Conservation (phyloP, 2,888 invertebrate species). For the Chesias legatella region DNA sequence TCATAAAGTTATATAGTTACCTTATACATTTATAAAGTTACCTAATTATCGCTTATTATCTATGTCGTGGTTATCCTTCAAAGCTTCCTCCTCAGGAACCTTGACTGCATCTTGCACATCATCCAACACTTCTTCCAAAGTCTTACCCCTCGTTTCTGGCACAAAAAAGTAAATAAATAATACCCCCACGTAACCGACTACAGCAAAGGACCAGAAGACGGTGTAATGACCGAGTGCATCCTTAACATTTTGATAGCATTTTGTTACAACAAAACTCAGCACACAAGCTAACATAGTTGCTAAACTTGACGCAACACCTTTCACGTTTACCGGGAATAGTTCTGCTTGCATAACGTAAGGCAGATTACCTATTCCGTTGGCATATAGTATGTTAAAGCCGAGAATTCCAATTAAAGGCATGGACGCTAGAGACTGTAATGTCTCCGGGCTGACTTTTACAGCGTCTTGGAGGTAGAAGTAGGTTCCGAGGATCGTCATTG, state of each 20-base stretch:
- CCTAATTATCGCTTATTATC: too few relatives aligned
- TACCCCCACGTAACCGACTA: constrained; percentile 76
- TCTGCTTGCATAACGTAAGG: constrained; percentile 83
- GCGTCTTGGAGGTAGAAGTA: constrained; percentile 78
- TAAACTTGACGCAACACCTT: constrained; percentile 79
- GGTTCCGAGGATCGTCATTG: constrained; percentile 68
- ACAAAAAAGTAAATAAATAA: constrained; percentile 79
- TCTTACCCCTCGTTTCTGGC: constrained; percentile 83
- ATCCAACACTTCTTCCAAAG: constrained; percentile 81
- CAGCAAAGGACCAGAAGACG: constrained; percentile 80
- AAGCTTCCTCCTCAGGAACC: constrained; percentile 41
- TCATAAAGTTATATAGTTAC: too few relatives aligned
- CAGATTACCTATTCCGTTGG: constrained; percentile 81
- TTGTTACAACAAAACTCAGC: constrained; percentile 79
- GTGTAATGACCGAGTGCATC: constrained; percentile 79
- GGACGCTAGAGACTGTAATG: constrained; percentile 59
- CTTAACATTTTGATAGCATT: constrained; percentile 80
- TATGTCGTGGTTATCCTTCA: constrained; percentile 24
- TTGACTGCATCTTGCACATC: constrained; percentile 58
- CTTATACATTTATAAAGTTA: too few relatives aligned
- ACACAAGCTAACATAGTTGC: constrained; percentile 79
- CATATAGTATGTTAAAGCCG: constrained; percentile 80
- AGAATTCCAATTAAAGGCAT: constrained; percentile 78
- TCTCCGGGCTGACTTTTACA: constrained; percentile 50
- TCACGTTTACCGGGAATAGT: constrained; percentile 82